A percentile compares a stretch with the other conserved stretches of the same genome.
Evolutionary conservation across 2,888 invertebrate genomes (phyloP).

Genomic region (Synergus laeviventris): DNA sequence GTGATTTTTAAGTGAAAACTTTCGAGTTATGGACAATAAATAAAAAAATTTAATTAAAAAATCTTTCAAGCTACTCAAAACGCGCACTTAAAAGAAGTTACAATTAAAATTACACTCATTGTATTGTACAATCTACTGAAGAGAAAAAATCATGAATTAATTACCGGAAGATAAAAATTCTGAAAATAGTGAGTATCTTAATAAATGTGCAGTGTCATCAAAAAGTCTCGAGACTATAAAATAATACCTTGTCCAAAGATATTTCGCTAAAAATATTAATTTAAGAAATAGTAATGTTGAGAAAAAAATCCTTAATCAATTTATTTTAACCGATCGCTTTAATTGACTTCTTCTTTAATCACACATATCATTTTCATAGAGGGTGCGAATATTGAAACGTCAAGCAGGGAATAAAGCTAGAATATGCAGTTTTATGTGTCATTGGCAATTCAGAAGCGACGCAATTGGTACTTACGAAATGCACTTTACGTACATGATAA

Average conservation of each 20-base stretch:
- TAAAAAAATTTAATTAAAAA: not conserved
- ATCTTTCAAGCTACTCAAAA: not conserved
- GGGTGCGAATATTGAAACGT: conserved; percentile 25
- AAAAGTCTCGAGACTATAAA: not conserved
- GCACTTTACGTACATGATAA: conserved; percentile 29
- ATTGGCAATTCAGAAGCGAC: conserved; percentile 16
- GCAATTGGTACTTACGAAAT: conserved; percentile 23
- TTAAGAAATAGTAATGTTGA: not conserved
- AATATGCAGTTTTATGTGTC: conserved; percentile 36
- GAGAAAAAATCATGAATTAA: not conserved
- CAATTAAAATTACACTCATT: not conserved
- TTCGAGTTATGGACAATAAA: not conserved
- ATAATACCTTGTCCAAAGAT: not conserved
- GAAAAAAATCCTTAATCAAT: not conserved
- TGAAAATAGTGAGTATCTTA: not conserved
- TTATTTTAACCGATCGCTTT: not conserved
- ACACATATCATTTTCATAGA: not conserved
- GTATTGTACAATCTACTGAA: not conserved
- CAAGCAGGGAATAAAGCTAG: conserved; percentile 21
- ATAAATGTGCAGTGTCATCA: not conserved
- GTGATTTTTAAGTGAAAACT: conserved; percentile 40
- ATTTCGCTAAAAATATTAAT: not conserved
- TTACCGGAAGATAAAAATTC: not conserved
- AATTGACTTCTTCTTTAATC: not conserved
- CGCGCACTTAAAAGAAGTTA: not conserved